Evolutionary conservation across 92 coral and sea anemone species (phyloP).

Genomic region (Virgularia gustaviana): DNA sequence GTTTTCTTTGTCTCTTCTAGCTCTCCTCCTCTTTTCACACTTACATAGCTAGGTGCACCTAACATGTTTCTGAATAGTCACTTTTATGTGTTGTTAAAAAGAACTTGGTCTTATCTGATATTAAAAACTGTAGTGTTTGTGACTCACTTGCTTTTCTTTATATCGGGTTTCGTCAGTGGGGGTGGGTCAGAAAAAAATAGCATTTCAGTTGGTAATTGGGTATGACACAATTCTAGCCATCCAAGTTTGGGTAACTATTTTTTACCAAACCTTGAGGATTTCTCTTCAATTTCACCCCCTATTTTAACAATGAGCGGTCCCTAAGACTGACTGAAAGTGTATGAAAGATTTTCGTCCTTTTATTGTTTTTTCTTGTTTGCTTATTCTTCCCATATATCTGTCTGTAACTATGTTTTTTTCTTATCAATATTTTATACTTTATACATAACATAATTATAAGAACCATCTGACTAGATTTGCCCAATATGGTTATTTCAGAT

Average conservation of each 20-base stretch:
- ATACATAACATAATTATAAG: too few species aligned
- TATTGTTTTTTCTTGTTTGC: too few species aligned
- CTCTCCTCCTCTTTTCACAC: constrained; percentile 9
- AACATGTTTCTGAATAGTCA: too few species aligned
- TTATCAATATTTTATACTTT: too few species aligned
- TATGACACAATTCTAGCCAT: background rate
- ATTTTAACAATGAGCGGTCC: background rate
- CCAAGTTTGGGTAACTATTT: background rate
- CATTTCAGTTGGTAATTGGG: background rate
- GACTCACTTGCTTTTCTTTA: background rate
- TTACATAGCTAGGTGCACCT: background rate
- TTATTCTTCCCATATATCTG: too few species aligned
- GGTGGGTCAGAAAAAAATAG: background rate
- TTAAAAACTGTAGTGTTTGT: background rate
- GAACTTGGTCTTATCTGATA: background rate
- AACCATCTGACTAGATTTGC: too few species aligned
- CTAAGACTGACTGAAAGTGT: too few species aligned
- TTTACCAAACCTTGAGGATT: background rate
- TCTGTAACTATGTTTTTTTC: too few species aligned
- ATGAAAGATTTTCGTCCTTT: too few species aligned
- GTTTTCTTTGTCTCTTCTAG: constrained; percentile 18
- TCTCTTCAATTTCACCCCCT: background rate
- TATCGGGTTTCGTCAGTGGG: background rate
- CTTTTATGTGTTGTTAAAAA: too few species aligned
- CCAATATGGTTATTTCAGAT: too few species aligned